A percentile compares a stretch with the other conserved stretches of the same genome.
phyloP scores from a whole-genome alignment of 2,797 vertebrate species.

The Pseudopleuronectes americanus region DNA sequence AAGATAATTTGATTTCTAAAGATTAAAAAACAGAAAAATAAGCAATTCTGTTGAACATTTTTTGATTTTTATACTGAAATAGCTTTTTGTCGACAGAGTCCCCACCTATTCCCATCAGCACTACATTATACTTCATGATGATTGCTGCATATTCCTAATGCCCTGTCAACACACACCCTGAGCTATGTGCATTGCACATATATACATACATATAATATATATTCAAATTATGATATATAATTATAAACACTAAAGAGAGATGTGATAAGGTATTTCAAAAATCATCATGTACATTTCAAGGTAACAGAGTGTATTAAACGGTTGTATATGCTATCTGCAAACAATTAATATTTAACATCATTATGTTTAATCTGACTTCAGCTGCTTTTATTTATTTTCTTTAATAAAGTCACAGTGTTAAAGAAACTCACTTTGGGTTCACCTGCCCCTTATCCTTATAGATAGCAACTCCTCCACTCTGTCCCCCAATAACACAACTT shows the following conservation, averaged over 20 bases:
- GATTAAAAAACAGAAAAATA: background rate
- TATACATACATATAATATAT: background rate
- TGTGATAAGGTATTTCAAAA: background rate
- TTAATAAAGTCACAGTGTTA: background rate
- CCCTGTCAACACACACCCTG: slow-evolving; percentile 2
- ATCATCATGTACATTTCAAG: background rate
- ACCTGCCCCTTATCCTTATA: slow-evolving; percentile 31
- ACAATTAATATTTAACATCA: too few species aligned
- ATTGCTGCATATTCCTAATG: slow-evolving; percentile 20
- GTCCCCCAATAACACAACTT: slow-evolving; percentile 12
- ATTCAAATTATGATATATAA: too few species aligned
- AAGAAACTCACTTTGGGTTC: slow-evolving; percentile 13
- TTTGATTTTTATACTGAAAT: background rate
- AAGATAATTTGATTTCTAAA: background rate
- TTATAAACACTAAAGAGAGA: background rate
- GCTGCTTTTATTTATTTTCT: background rate
- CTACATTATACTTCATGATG: too few species aligned
- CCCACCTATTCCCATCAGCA: background rate
- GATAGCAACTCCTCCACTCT: background rate
- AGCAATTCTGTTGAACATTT: background rate
- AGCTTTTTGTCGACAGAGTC: background rate
- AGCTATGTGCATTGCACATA: background rate
- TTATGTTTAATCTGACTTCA: background rate
- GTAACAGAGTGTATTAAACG: background rate
- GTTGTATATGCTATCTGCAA: background rate